These are phyloP conservation scores for Metridium senile DNA, from an alignment of 92 coral and sea anemone species.

Conservation along the genomic window DNA sequence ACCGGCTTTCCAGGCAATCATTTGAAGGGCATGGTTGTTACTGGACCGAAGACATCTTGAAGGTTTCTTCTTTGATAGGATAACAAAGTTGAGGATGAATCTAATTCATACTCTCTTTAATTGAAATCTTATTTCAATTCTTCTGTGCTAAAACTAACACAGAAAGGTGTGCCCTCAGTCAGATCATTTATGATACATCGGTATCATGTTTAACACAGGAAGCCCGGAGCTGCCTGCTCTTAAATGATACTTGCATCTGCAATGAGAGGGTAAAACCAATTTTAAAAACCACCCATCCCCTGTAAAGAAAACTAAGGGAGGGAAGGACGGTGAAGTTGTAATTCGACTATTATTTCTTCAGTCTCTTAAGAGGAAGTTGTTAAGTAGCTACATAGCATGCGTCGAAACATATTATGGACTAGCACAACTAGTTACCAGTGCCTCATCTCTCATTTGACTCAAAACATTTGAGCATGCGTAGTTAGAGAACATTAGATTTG, in stretches of 20 bases:
- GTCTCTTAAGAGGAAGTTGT: too few species aligned
- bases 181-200: neutral
- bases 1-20: slow-evolving; percentile 56
- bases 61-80: neutral
- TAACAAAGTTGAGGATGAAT: neutral
- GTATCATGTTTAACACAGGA: neutral
- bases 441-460: neutral
- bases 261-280: too few species aligned
- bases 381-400: neutral
- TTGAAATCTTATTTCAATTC: neutral
- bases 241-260: too few species aligned
- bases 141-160: neutral
- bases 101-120: neutral
- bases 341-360: too few species aligned
- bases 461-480: neutral
- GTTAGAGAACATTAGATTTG: neutral
- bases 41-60: neutral
- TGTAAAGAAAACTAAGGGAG: neutral
- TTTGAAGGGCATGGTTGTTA: slow-evolving; percentile 15
- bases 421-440: neutral
- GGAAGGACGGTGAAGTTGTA: too few species aligned
- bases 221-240: neutral
- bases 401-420: neutral
- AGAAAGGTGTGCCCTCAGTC: neutral
- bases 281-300: too few species aligned